A percentile compares a stretch with the other conserved stretches of the same genome.
phyloP scores from a whole-genome alignment of 2,797 vertebrate species.

The Lagorchestes hirsutus region DNA sequence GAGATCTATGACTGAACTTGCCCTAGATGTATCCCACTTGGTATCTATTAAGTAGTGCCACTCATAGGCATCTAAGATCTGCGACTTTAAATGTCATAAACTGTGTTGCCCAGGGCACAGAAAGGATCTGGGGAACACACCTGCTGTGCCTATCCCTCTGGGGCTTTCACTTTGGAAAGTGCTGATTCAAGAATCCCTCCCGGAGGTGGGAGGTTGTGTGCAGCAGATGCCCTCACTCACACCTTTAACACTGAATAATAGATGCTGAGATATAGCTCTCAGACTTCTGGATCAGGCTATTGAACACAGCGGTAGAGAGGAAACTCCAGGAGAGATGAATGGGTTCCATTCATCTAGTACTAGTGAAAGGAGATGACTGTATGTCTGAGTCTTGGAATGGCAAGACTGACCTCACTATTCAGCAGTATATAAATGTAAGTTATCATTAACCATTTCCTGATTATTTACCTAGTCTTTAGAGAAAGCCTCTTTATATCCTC shows the following conservation, averaged over 20 bases:
- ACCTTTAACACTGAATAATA: constrained; percentile 45
- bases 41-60: background rate
- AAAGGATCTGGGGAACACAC: constrained; percentile 29
- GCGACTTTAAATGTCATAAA: constrained; percentile 1
- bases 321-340: background rate
- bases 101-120: background rate
- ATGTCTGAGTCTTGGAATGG: background rate
- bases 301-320: background rate
- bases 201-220: background rate
- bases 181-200: background rate
- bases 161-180: background rate
- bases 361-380: background rate
- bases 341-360: background rate
- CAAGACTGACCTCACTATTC: background rate
- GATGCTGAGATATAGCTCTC: constrained; percentile 18
- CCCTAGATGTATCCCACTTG: background rate
- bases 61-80: background rate
- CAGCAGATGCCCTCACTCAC: background rate
- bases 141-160: background rate
- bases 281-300: background rate
- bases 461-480: background rate
- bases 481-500: background rate
- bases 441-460: background rate
- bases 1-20: background rate
- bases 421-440: background rate